Evolutionary conservation across 2,797 vertebrate species (phyloP).

Genomic region (Galagoides demidoff): DNA sequence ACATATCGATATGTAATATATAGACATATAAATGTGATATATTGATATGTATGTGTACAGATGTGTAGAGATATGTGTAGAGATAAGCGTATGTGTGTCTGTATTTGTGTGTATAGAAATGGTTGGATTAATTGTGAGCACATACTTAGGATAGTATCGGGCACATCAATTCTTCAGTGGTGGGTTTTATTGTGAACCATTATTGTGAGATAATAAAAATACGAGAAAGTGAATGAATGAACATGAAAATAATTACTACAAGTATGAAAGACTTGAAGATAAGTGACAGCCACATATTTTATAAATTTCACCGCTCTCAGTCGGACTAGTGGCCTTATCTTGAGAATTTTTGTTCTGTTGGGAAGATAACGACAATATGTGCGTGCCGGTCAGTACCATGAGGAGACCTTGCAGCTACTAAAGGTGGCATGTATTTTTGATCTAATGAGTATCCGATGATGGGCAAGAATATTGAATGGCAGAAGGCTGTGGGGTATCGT

Average conservation of each 20-base stretch:
- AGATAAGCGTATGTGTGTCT: neutral
- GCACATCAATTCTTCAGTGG: neutral
- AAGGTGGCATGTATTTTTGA: neutral
- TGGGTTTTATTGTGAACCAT: neutral
- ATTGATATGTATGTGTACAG: neutral
- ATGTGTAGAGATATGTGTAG: neutral
- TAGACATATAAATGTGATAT: neutral
- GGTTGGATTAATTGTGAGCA: neutral
- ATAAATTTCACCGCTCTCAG: neutral
- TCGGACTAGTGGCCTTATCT: neutral
- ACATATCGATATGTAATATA: neutral
- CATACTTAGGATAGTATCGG: neutral
- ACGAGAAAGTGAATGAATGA: slow-evolving; percentile 9
- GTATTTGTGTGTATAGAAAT: neutral
- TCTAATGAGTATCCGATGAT: neutral
- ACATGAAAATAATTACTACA: neutral
- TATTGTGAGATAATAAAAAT: neutral
- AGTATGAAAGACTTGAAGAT: neutral
- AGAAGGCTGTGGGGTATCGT: neutral
- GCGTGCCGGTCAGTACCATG: neutral
- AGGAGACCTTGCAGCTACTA: neutral
- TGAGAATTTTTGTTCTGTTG: neutral
- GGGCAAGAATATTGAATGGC: neutral
- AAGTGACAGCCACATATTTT: neutral
- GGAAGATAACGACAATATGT: neutral